phyloP scores from a whole-genome alignment of 2,797 vertebrate genomes.

The Pipistrellus pipistrellus region DNA sequence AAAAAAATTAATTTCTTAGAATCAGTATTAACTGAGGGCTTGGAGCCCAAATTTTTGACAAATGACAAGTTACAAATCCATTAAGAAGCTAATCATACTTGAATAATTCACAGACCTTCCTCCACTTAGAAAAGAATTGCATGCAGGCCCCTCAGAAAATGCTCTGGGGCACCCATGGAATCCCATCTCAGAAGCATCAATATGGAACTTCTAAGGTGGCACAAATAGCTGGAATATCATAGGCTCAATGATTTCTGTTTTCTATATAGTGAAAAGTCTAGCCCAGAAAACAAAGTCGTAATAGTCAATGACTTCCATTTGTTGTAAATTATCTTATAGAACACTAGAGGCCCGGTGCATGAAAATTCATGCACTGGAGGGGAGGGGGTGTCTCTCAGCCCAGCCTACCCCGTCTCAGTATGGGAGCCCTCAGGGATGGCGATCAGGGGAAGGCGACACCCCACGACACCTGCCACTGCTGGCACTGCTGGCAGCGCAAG shows the following conservation, averaged over 20 bases:
- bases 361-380: no score
- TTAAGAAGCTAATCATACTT: slow-evolving; percentile 30
- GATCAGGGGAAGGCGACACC: no score
- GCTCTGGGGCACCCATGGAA: not conserved
- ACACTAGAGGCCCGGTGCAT: not conserved
- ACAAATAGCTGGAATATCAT: not conserved
- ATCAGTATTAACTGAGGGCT: not conserved
- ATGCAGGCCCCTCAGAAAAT: not conserved
- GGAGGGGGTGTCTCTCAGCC: no score
- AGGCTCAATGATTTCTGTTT: not conserved
- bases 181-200: not conserved
- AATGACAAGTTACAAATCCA: slow-evolving; percentile 12
- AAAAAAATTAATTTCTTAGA: slow-evolving; percentile 51
- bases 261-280: slow-evolving; percentile 25
- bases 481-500: no score
- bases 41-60: not conserved
- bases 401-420: no score
- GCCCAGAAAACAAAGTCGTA: not conserved
- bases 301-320: slow-evolving; percentile 55
- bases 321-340: slow-evolving; percentile 8
- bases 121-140: not conserved
- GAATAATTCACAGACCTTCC: not conserved
- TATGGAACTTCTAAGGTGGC: not conserved
- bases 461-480: no score
- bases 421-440: no score